Percentiles rank a stretch among this genome's conserved stretches.
Conservation (phyloP, 2,888 invertebrate species). For the Drosophila anomalata region DNA sequence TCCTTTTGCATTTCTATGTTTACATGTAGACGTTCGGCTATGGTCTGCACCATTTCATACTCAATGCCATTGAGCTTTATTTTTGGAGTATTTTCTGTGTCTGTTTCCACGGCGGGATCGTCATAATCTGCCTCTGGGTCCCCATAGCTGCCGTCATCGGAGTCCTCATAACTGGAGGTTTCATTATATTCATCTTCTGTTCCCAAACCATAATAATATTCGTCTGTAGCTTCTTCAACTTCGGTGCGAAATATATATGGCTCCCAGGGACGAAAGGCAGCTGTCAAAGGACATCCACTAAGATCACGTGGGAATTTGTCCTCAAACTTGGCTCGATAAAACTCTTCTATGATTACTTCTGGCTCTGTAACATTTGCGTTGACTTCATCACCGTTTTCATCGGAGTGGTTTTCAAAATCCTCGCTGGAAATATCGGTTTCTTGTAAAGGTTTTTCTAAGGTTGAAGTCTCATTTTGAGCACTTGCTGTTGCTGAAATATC, state of each 20-base stretch:
- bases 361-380: conserved; percentile 8
- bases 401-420: no score
- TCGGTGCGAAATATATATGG: conserved; percentile 77
- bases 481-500: neutral
- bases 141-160: conserved; percentile 23
- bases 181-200: conserved; percentile 17
- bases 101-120: neutral
- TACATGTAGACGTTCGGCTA: conserved; percentile 79
- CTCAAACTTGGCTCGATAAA: conserved; percentile 62
- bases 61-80: conserved; percentile 77
- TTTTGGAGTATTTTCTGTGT: conserved; percentile 13
- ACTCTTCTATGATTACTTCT: conserved; percentile 58
- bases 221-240: conserved; percentile 23
- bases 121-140: conserved; percentile 7
- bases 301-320: conserved; percentile 82
- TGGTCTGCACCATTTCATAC: conserved; percentile 79
- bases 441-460: neutral
- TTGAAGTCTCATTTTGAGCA: neutral
- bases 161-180: conserved; percentile 39
- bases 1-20: conserved; percentile 72
- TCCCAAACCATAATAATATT: conserved; percentile 28
- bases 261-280: conserved; percentile 80
- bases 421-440: neutral
- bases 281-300: conserved; percentile 80
- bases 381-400: neutral